A percentile compares a stretch with the other conserved stretches of the same genome.
Conservation (phyloP, 2,113 vertebrate species). For the Chunga burmeisteri region DNA sequence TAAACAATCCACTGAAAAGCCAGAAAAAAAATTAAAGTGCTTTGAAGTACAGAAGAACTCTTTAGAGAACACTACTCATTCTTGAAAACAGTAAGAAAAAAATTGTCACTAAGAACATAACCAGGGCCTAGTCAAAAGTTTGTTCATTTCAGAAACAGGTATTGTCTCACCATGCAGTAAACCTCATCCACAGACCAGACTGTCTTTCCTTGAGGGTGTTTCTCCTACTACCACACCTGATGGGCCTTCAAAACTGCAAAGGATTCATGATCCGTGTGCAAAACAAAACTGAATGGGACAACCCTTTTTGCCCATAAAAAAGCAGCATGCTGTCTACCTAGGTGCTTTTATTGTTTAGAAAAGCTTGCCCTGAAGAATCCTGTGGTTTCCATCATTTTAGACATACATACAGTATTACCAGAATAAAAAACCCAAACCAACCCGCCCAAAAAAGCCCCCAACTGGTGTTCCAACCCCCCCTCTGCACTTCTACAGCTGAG, state of each 20-base stretch:
- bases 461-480: background rate
- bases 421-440: background rate
- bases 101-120: background rate
- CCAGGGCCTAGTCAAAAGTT: background rate
- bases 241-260: background rate
- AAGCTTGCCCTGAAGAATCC: background rate
- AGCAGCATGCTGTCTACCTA: background rate
- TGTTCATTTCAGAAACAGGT: background rate
- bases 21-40: background rate
- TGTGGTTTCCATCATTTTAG: background rate
- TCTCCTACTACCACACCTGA: background rate
- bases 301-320: background rate
- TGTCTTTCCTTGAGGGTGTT: background rate
- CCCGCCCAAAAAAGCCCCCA: background rate
- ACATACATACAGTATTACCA: background rate
- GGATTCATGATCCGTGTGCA: background rate
- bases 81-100: background rate
- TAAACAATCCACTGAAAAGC: background rate
- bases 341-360: background rate
- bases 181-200: background rate
- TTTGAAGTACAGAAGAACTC: background rate
- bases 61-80: background rate
- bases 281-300: background rate
- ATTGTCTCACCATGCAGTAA: background rate
- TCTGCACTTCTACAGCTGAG: background rate